These are phyloP conservation scores for Micromussa lordhowensis DNA, from an alignment of 92 coral and sea anemone genomes.

Conservation along the genomic window DNA sequence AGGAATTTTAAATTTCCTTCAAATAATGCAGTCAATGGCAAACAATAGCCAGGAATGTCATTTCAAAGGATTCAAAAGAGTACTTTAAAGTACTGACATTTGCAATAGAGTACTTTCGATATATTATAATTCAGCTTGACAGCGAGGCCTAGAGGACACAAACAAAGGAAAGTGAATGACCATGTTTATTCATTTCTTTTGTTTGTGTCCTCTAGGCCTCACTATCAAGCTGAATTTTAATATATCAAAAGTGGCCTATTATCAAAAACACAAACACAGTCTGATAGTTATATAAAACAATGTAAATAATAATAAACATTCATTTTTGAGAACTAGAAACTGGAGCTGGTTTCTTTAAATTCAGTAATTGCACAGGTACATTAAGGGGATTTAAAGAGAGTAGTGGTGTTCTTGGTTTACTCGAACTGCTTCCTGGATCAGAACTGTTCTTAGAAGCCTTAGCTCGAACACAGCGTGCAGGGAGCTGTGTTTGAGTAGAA, in stretches of 20 bases:
- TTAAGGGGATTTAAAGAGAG: constrained; percentile 89
- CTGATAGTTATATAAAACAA: background rate
- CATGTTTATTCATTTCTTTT: too few relatives aligned
- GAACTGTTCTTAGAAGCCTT: constrained; percentile 7
- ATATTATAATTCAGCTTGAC: too few relatives aligned
- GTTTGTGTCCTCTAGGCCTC: too few relatives aligned
- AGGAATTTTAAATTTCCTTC: background rate
- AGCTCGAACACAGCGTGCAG: background rate
- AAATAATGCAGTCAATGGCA: background rate
- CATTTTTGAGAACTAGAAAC: background rate
- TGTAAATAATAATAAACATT: background rate
- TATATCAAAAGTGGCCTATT: too few relatives aligned
- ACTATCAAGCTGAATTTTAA: too few relatives aligned
- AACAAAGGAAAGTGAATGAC: too few relatives aligned
- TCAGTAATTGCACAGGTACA: constrained; percentile 87
- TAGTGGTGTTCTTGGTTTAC: constrained; percentile 46
- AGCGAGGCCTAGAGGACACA: too few relatives aligned
- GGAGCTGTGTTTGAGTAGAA: background rate
- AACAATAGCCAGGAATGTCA: background rate
- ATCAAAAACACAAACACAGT: too few relatives aligned
- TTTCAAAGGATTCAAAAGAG: background rate
- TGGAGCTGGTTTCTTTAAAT: constrained; percentile 45
- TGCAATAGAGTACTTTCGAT: too few relatives aligned
- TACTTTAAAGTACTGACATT: background rate
- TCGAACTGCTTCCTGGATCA: constrained; percentile 15